Evolutionary conservation across 2,113 vertebrate genomes (phyloP).

Genomic region (Oceanites oceanicus): DNA sequence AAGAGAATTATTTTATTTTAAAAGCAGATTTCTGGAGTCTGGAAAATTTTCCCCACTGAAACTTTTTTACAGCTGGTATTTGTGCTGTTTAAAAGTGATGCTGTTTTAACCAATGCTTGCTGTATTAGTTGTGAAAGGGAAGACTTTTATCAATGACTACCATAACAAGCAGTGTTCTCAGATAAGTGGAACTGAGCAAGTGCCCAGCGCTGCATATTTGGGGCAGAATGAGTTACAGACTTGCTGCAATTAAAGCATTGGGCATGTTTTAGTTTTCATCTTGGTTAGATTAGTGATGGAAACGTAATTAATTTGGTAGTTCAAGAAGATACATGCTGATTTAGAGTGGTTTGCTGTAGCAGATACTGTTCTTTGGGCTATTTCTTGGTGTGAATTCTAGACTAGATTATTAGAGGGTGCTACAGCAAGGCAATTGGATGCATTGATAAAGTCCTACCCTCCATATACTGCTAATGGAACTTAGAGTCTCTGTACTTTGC

Average conservation of each 20-base stretch:
- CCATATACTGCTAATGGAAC: not conserved
- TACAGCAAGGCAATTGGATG: not conserved
- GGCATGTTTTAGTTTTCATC: not conserved
- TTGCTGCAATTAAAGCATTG: not conserved
- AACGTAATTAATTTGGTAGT: not conserved
- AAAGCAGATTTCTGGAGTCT: not conserved
- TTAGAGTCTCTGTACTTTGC: not conserved
- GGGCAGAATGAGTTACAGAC: not conserved
- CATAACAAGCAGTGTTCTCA: not conserved
- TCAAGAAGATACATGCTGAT: not conserved
- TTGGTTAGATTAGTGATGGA: not conserved
- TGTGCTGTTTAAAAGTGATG: not conserved
- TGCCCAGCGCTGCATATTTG: not conserved
- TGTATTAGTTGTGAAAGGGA: not conserved
- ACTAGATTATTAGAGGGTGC: not conserved
- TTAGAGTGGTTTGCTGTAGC: not conserved
- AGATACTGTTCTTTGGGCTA: not conserved
- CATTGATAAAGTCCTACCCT: not conserved
- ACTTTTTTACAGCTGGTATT: not conserved
- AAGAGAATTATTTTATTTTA: conserved; percentile 25
- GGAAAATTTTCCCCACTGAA: not conserved
- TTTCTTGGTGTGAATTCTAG: not conserved
- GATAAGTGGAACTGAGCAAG: not conserved
- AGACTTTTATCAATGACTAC: not conserved
- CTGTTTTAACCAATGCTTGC: not conserved